These are phyloP conservation scores for Meloe dianella DNA, from an alignment of 2,888 invertebrate genomes.

Conservation along the genomic window DNA sequence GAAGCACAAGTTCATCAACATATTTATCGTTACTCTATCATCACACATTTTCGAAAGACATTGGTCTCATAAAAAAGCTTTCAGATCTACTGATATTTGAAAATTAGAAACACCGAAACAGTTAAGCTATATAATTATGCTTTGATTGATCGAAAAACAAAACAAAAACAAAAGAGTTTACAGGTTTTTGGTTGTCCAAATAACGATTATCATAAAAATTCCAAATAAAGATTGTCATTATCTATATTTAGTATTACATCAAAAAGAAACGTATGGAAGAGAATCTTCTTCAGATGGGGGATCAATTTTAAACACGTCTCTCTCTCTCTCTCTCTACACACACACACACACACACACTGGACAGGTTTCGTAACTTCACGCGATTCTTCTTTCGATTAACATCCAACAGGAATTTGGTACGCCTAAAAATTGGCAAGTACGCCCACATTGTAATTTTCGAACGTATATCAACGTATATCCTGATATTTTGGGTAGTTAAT, in stretches of 20 bases:
- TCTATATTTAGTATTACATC: not conserved
- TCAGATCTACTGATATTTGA: conserved; percentile 23
- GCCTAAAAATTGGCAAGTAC: not conserved
- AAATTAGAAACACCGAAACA: conserved; percentile 15
- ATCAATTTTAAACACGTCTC: not conserved
- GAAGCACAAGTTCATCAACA: not conserved
- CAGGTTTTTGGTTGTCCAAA: conserved; percentile 3
- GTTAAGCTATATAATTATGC: conserved; percentile 23
- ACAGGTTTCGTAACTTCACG: conserved; percentile 1
- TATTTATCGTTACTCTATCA: conserved; percentile 3
- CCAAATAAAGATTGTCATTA: conserved; percentile 20
- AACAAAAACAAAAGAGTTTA: conserved; percentile 7
- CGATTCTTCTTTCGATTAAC: not conserved
- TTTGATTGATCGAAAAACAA: conserved; percentile 20
- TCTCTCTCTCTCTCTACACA: not conserved
- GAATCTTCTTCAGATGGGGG: not conserved
- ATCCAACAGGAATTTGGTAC: not conserved
- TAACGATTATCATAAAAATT: conserved; percentile 27
- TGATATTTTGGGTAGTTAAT: not conserved
- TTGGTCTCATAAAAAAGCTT: conserved; percentile 32
- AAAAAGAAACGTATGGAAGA: not conserved
- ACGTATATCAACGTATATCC: not conserved
- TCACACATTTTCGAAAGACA: not conserved
- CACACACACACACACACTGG: too few relatives aligned
- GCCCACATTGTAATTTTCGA: not conserved